phyloP scores from a whole-genome alignment of 30 jellyfish, hydroid and myxozoan genomes.

The Rhopilema esculentum region DNA sequence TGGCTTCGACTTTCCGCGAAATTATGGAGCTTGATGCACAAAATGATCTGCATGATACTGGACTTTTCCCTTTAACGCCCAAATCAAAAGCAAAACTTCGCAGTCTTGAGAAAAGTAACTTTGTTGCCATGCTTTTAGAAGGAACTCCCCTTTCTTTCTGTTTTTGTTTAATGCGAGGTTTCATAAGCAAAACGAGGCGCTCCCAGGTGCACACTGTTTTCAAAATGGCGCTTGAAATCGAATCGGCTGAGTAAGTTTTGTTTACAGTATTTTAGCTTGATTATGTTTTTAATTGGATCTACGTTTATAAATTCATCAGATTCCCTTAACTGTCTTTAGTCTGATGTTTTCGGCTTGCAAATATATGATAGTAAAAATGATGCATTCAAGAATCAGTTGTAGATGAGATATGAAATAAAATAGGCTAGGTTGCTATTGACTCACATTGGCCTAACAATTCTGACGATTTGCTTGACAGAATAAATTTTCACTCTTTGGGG shows the following conservation, averaged over 20 bases:
- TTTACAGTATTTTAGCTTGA: neutral
- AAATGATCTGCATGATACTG: neutral
- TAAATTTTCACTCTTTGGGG: too few species aligned
- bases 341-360: too few species aligned
- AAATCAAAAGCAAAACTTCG: neutral
- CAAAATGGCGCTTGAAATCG: slow-evolving; percentile 97
- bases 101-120: neutral
- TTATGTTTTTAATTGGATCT: neutral
- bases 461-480: too few species aligned
- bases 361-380: too few species aligned
- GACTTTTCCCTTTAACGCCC: neutral
- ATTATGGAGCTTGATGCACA: slow-evolving; percentile 7
- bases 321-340: too few species aligned
- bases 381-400: too few species aligned
- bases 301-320: too few species aligned
- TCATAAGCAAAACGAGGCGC: neutral
- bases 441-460: too few species aligned
- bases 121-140: neutral
- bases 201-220: neutral
- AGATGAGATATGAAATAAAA: too few species aligned
- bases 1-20: slow-evolving; percentile 34
- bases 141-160: neutral
- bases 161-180: neutral
- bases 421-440: too few species aligned
- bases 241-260: slow-evolving; percentile 91